These are phyloP conservation scores for Leptoclinus maculatus DNA, from an alignment of 2,797 vertebrate genomes.

Conservation along the genomic window DNA sequence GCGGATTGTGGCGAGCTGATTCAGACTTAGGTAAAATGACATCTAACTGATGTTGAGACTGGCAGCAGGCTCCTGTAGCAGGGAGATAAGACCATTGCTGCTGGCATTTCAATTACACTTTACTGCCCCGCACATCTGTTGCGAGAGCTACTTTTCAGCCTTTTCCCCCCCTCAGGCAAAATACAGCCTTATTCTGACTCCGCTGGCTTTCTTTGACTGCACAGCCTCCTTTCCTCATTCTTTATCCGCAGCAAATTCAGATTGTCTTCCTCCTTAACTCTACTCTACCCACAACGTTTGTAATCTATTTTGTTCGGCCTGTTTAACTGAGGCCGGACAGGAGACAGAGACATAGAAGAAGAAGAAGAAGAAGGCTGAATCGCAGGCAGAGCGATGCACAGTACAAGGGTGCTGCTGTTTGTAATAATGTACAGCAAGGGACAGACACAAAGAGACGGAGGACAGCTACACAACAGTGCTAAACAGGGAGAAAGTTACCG, in stretches of 20 bases:
- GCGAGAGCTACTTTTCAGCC: constrained; percentile 85
- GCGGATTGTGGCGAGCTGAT: constrained; percentile 88
- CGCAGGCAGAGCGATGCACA: constrained; percentile 28
- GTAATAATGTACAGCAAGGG: constrained; percentile 15
- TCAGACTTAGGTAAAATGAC: constrained; percentile 90
- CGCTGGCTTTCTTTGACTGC: constrained; percentile 76
- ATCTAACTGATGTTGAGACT: constrained; percentile 92
- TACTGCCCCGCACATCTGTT: constrained; percentile 90
- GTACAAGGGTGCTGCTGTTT: constrained; percentile 18
- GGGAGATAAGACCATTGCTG: constrained; percentile 90
- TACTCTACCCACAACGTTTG: constrained; percentile 73
- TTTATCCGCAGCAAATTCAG: constrained; percentile 80
- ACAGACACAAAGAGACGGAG: constrained; percentile 23
- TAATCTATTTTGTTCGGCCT: constrained; percentile 81
- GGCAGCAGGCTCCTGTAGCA: constrained; percentile 89
- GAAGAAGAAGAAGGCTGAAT: constrained; percentile 41
- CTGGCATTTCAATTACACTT: constrained; percentile 93
- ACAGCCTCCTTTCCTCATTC: constrained; percentile 73
- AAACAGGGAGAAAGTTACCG: constrained; percentile 40
- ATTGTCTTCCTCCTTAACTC: constrained; percentile 83
- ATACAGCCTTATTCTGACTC: constrained; percentile 80
- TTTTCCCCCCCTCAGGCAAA: constrained; percentile 81
- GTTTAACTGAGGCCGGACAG: constrained; percentile 76
- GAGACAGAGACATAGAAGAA: constrained; percentile 50
- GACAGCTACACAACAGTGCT: constrained; percentile 38